Conservation (phyloP, 2,113 vertebrate species). For the Brachypteracias leptosomus region DNA sequence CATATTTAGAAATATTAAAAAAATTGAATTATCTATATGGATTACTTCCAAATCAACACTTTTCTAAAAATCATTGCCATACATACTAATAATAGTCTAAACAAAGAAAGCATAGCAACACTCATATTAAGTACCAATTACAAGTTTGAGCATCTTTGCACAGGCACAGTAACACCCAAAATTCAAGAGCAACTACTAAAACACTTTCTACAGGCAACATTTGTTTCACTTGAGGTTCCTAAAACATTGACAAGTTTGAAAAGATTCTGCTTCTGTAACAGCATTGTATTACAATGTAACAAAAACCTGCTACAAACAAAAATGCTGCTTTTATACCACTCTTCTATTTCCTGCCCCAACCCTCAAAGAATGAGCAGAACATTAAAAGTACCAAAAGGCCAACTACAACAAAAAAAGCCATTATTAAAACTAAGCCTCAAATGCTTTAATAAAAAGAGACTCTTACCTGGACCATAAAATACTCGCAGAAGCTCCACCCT, state of each 20-base stretch:
- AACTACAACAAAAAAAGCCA: neutral
- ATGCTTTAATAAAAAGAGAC: neutral
- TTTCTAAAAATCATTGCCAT: neutral
- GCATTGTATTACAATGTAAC: neutral
- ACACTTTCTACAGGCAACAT: neutral
- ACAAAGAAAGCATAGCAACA: neutral
- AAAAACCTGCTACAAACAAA: neutral
- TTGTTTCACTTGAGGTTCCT: neutral
- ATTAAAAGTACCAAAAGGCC: neutral
- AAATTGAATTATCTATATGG: neutral
- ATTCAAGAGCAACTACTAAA: neutral
- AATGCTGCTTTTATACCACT: neutral
- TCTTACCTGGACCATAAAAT: constrained; percentile 98
- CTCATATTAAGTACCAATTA: neutral
- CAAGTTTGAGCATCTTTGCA: neutral
- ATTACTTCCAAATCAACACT: neutral
- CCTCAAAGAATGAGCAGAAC: neutral
- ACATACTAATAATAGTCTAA: neutral
- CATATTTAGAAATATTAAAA: neutral
- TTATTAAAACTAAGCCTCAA: neutral
- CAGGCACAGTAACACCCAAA: neutral
- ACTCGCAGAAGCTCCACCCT: constrained; percentile 98
- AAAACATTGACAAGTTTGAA: neutral
- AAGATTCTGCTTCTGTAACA: neutral
- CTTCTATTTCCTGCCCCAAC: neutral